Evolutionary conservation across 2,113 vertebrate species (phyloP), one percentile per base, ranked within the genome.

Genomic region (Chloropsis cyanopogon): DNA sequence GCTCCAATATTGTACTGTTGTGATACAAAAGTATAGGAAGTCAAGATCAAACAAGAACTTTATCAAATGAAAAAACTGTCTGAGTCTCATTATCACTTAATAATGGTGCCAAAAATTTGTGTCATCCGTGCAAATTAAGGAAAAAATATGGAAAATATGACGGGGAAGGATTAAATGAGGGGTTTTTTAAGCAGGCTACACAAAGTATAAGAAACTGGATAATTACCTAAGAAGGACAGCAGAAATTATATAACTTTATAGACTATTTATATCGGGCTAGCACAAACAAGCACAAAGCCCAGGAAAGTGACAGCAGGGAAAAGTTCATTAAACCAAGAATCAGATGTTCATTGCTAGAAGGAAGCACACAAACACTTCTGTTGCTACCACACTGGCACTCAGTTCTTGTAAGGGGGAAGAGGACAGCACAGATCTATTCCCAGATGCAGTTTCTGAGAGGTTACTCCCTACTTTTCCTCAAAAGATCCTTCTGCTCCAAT

Each of bases 81-180:
- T 2, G 11, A 92, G 35, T 80, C 75, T 96, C 92, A 96, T 97
- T 97, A 97, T 95, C 96, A 92, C 95, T 93, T 95, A 77, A 71
- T 94, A 96, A 94, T 90, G n/a, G 87, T 95, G 94, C 71, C 85
- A 96, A 96, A 92, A 94, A 9, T 22, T 77, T 68, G 49, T 57
- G 46, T 60, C 75, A 90, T 57, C 52, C 21, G 59, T 83, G 93
- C 4, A 88, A 96, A 97, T 90, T 88, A 88, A 90, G 39, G 39
- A 65, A 85, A 87, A 87, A 92, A 70, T 63, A 81, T 0, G 6
- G 50, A 88, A 88, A 95, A 73, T 39, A 10, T 73, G 52, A 88
- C 41, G 77, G 56, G 37, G 54, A 80, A 61, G 42, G 42, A 91
- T 83, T 86, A 88, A 96, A 90, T 3, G 4, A 88, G 15, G 11